A percentile compares a stretch with the other conserved stretches of the same genome.
phyloP scores from a whole-genome alignment of 1,140 invertebrate genomes.

The Neotoxoptera formosana region DNA sequence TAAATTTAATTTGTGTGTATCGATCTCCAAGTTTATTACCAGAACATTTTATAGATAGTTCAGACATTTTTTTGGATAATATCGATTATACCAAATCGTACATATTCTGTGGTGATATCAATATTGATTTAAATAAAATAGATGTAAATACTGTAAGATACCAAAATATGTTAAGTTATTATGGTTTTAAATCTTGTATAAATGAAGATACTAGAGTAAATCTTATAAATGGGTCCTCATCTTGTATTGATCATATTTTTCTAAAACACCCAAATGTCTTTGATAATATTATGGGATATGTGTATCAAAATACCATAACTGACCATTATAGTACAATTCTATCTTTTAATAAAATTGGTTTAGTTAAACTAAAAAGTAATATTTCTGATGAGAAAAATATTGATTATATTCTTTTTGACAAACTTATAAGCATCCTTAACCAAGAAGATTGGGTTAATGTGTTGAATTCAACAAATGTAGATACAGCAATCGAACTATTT shows the following conservation, averaged over 20 bases:
- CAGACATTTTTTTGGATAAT: background rate
- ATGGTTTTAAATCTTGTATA: background rate
- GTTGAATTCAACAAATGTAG: background rate
- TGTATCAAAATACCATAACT: too few species aligned
- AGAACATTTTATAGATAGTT: background rate
- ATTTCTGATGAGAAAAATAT: too few species aligned
- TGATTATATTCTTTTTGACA: too few species aligned
- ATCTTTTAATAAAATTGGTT: too few species aligned
- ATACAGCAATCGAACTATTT: background rate
- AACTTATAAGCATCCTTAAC: too few species aligned
- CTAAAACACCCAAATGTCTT: too few species aligned
- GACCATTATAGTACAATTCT: too few species aligned
- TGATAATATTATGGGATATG: too few species aligned
- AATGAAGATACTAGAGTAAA: background rate
- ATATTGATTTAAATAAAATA: background rate
- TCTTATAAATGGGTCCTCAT: too few species aligned
- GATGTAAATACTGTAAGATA: background rate
- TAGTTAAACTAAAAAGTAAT: too few species aligned
- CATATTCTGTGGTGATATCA: background rate
- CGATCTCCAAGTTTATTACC: background rate
- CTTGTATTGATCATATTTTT: too few species aligned
- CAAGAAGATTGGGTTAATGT: background rate
- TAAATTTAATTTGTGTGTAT: background rate
- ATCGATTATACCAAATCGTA: background rate
- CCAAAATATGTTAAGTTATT: background rate